Base-by-base conservation (phyloP, 2,797 vertebrate species). In the Caiman crocodilus region DNA sequence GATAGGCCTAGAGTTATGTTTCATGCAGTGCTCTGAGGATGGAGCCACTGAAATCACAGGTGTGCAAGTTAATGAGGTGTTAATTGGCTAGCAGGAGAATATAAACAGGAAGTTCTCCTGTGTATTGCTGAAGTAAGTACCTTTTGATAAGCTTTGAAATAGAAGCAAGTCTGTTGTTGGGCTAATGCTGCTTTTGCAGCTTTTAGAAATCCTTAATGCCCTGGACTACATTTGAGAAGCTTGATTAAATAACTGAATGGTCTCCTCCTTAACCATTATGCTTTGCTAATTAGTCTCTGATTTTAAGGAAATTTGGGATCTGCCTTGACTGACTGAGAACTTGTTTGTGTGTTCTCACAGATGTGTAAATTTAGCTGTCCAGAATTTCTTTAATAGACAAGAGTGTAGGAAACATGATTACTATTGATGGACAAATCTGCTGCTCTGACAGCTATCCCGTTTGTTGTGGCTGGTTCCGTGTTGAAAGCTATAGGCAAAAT, bases 371-470 rank as follows among this genome's bases (percentile, higher is more conserved):
- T 93, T 85, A 35, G 88, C 35, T 79, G 28, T 9, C 2, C 21
- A 13, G 73, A 60, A 84, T 89, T 96, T 95, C 32, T 94, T 78
- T n/a, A 77, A 85, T 28, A 76, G 87, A 69, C 14, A 26, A 55
- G 17, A 94, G 88, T 80, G 32, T 71, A 23, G 84, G 87, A 94
- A 86, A 81, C 26, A 56, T 64, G n/a, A 2, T 79, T 87, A 90
- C 5, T 28, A 6, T 1, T 57, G 50, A 35, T 13, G 13, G 20
- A 10, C 74, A 35, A 88, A 69, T 64, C 20, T 58, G 7, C 7
- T 69, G 4, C 58, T 90, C 16, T 86, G 7, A 63, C 79, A 76
- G 42, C 63, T 74, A 42, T 25, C 11, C 0, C 1, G 28, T 75
- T 82, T 16, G 20, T 59, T 50, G 12, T 55, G 86, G n/a, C 16